These are phyloP conservation scores for Tortrix viridana DNA, from an alignment of 2,888 invertebrate genomes.

Conservation along the genomic window DNA sequence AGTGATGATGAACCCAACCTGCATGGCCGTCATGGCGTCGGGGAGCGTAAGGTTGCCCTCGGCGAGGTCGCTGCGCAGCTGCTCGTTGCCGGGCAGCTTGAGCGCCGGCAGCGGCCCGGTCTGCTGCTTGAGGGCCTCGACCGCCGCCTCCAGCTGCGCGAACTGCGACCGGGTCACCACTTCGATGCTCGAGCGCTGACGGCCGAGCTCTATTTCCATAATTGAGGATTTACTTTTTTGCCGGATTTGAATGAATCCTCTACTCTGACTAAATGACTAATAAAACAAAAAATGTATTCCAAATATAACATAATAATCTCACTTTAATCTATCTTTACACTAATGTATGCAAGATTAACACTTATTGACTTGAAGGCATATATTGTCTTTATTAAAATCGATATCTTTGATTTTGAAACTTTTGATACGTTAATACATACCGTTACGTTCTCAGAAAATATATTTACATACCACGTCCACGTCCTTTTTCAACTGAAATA, in stretches of 20 bases:
- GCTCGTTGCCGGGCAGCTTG: constrained; percentile 59
- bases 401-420: no score
- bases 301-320: no score
- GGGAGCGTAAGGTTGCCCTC: constrained; percentile 65
- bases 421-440: neutral
- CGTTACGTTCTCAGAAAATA: neutral
- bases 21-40: constrained; percentile 72
- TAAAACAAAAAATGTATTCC: no score
- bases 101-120: constrained; percentile 55
- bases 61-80: constrained; percentile 57
- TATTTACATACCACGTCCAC: constrained; percentile 46
- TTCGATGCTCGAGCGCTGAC: constrained; percentile 56
- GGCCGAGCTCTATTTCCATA: neutral
- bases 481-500: constrained; percentile 60
- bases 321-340: no score
- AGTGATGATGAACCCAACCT: constrained; percentile 56
- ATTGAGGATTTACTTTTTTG: no score
- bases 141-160: constrained; percentile 52
- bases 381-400: no score
- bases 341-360: no score
- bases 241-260: no score
- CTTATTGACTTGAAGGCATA: no score
- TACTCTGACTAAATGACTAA: no score
- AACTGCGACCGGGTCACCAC: constrained; percentile 71
- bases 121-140: constrained; percentile 49